A percentile compares a stretch with the other conserved stretches of the same genome.
Evolutionary conservation across 2,888 invertebrate species (phyloP).

Genomic region (Gymnosoma rotundatum): DNA sequence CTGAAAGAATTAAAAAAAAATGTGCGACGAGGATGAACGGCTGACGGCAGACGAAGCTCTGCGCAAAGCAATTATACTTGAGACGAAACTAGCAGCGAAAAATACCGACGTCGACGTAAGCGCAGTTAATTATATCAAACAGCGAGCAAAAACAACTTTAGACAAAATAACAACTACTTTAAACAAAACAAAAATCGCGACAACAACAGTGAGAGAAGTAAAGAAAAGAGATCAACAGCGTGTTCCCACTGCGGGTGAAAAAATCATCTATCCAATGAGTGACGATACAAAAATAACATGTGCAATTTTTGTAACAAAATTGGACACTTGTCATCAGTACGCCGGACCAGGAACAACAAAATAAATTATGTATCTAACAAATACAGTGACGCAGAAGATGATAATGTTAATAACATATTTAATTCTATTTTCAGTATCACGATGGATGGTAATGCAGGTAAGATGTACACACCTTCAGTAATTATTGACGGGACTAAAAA

Average conservation of each 20-base stretch:
- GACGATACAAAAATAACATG: slow-evolving; percentile 41
- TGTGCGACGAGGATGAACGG: slow-evolving; percentile 55
- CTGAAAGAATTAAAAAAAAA: slow-evolving; percentile 5
- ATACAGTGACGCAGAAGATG: background rate
- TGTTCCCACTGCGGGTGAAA: no score
- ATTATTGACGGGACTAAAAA: background rate
- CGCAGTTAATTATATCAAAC: slow-evolving; percentile 14
- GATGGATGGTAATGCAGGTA: no score
- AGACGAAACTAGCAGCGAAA: slow-evolving; percentile 38
- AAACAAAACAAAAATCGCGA: slow-evolving; percentile 11
- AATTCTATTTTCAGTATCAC: no score
- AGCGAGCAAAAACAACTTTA: background rate
- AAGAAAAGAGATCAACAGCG: slow-evolving; percentile 46
- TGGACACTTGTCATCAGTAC: slow-evolving; percentile 45
- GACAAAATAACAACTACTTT: background rate
- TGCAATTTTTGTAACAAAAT: slow-evolving; percentile 55
- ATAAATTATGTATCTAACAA: slow-evolving; percentile 17
- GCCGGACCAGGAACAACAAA: no score
- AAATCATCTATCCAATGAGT: slow-evolving; percentile 39
- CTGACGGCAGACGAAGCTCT: slow-evolving; percentile 31
- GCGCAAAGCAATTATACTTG: slow-evolving; percentile 44
- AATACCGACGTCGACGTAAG: slow-evolving; percentile 4
- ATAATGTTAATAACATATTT: slow-evolving; percentile 33
- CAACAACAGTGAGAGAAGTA: slow-evolving; percentile 3
- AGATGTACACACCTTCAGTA: no score